These are phyloP conservation scores for Labroides dimidiatus DNA, from an alignment of 2,797 vertebrate species.

Conservation along the genomic window DNA sequence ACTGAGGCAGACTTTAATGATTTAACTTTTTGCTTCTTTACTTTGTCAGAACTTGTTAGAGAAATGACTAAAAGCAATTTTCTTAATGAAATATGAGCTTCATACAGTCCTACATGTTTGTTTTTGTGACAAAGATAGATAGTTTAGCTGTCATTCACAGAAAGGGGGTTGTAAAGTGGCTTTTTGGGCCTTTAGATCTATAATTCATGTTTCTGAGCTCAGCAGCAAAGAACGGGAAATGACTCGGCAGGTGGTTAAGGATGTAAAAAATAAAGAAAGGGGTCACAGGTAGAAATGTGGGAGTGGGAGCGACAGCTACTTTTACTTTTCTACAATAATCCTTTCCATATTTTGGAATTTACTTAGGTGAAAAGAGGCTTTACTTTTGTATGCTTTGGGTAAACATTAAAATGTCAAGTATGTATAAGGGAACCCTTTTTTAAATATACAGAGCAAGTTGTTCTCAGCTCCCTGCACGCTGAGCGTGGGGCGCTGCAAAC, in stretches of 20 bases:
- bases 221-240: slow-evolving; percentile 47
- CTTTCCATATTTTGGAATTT: slow-evolving; percentile 60
- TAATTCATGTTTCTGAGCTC: slow-evolving; percentile 28
- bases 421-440: slow-evolving; percentile 53
- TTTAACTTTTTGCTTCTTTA: slow-evolving; percentile 18
- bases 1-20: slow-evolving; percentile 36
- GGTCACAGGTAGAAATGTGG: slow-evolving; percentile 18
- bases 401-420: slow-evolving; percentile 34
- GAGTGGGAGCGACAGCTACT: slow-evolving; percentile 22
- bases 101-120: background rate
- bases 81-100: slow-evolving; percentile 45
- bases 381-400: slow-evolving; percentile 33
- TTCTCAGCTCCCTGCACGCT: slow-evolving; percentile 46
- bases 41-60: slow-evolving; percentile 50
- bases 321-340: slow-evolving; percentile 50
- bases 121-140: slow-evolving; percentile 27
- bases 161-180: slow-evolving; percentile 14
- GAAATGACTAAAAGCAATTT: slow-evolving; percentile 38
- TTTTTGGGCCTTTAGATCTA: slow-evolving; percentile 17
- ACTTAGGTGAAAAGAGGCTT: slow-evolving; percentile 50
- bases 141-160: slow-evolving; percentile 23
- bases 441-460: slow-evolving; percentile 53
- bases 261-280: slow-evolving; percentile 14
- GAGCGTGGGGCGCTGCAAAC: slow-evolving; percentile 24
- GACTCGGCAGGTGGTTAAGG: slow-evolving; percentile 28